Conservation (phyloP, 2,113 vertebrate species). For the Arothron firmamentum region DNA sequence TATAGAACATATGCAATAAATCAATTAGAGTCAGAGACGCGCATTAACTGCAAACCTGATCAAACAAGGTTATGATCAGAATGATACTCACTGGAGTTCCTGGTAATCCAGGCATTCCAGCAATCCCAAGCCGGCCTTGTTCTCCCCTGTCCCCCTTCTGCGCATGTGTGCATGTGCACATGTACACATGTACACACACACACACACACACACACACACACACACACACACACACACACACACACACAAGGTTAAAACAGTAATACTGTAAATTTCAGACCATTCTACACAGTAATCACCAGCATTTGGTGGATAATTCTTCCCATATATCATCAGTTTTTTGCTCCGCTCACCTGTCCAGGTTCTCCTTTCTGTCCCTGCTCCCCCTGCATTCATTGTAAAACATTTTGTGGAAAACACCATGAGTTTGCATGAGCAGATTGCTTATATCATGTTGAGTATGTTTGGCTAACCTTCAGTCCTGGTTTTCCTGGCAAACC, state of each 20-base stretch:
- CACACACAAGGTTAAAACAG: no score
- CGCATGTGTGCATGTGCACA: slow-evolving; percentile 17
- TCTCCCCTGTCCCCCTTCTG: slow-evolving; percentile 76
- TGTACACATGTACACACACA: no score
- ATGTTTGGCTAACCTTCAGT: slow-evolving; percentile 60
- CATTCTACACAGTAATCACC: no score
- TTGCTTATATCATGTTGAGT: background rate
- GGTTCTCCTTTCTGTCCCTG: slow-evolving; percentile 67
- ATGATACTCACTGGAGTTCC: slow-evolving; percentile 74
- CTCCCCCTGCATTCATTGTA: slow-evolving; percentile 66
- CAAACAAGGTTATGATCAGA: background rate
- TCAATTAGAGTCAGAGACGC: background rate
- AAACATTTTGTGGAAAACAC: slow-evolving; percentile 5
- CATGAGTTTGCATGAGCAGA: background rate
- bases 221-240: no score
- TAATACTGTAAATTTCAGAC: no score
- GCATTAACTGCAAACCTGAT: slow-evolving; percentile 11
- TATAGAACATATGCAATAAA: slow-evolving; percentile 36
- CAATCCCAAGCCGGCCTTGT: slow-evolving; percentile 70
- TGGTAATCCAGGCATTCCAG: slow-evolving; percentile 77
- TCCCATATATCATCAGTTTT: background rate
- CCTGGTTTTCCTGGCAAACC: slow-evolving; percentile 65
- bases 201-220: no score
- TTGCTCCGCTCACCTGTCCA: slow-evolving; percentile 57
- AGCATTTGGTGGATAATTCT: no score